Evolutionary conservation across 2,113 vertebrate genomes (phyloP).

Genomic region (Dromaius novaehollandiae): DNA sequence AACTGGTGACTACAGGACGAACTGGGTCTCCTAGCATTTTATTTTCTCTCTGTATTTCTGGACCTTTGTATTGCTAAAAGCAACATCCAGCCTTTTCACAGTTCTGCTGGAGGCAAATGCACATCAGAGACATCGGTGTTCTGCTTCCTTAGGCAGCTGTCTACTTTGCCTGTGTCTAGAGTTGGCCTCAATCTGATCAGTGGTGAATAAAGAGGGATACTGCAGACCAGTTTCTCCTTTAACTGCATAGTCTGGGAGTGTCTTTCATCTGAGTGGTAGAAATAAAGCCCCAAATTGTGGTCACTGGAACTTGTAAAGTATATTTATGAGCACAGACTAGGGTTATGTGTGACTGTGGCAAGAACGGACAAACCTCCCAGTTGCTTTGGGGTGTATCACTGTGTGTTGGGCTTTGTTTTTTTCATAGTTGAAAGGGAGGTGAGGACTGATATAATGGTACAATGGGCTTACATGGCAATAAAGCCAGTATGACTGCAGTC

Average conservation of each 20-base stretch:
- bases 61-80: not conserved
- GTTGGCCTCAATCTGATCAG: not conserved
- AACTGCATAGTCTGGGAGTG: fast-evolving
- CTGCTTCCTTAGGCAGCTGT: not conserved
- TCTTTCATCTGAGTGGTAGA: not conserved
- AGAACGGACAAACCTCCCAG: fast-evolving
- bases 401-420: not conserved
- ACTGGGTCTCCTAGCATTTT: not conserved
- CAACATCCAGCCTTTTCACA: not conserved
- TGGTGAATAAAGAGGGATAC: not conserved
- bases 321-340: not conserved
- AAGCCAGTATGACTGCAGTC: not conserved
- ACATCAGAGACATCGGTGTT: not conserved
- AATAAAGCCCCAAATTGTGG: not conserved
- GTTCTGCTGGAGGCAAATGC: not conserved
- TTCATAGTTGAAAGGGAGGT: not conserved
- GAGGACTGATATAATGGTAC: not conserved
- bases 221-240: not conserved
- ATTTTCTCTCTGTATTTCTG: not conserved
- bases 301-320: not conserved
- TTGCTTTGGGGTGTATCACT: not conserved
- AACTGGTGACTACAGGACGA: not conserved
- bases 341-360: not conserved
- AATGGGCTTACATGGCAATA: fast-evolving
- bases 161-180: not conserved